These are phyloP conservation scores for Sphaeramia orbicularis DNA, from an alignment of 2,797 vertebrate species.

Conservation along the genomic window DNA sequence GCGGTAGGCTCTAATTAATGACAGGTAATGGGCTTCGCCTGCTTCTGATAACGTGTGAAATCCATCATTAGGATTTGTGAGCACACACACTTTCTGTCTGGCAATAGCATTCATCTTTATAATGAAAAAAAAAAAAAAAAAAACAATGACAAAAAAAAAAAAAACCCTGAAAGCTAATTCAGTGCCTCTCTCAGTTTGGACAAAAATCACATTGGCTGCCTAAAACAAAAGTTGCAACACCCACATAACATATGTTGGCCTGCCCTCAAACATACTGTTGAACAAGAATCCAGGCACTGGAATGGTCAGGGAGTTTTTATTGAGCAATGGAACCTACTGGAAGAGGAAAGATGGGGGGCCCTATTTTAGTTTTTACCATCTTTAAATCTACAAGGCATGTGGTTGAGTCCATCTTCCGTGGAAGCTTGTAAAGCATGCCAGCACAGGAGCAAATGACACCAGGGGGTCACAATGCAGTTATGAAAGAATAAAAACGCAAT, in stretches of 20 bases:
- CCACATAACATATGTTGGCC: slow-evolving; percentile 61
- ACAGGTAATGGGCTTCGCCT: slow-evolving; percentile 59
- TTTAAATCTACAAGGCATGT: slow-evolving; percentile 53
- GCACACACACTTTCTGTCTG: slow-evolving; percentile 1
- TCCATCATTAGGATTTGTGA: slow-evolving; percentile 32
- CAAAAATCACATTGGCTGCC: slow-evolving; percentile 42
- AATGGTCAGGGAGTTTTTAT: slow-evolving; percentile 54
- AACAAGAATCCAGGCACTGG: slow-evolving; percentile 47
- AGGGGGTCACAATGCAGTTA: slow-evolving; percentile 70
- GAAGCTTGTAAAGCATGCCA: slow-evolving; percentile 46
- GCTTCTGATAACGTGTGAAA: slow-evolving; percentile 51
- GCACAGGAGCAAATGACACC: slow-evolving; percentile 46
- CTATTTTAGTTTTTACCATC: slow-evolving; percentile 32
- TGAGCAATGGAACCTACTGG: slow-evolving; percentile 44
- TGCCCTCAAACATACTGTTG: slow-evolving; percentile 54
- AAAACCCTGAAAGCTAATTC: slow-evolving; percentile 19
- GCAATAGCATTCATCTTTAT: slow-evolving; percentile 22
- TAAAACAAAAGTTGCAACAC: slow-evolving; percentile 51
- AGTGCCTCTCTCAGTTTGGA: slow-evolving; percentile 34
- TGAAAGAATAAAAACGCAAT: slow-evolving; percentile 70
- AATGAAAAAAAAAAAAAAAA: slow-evolving; percentile 4
- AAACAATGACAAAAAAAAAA: slow-evolving; percentile 7
- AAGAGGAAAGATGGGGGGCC: slow-evolving; percentile 24
- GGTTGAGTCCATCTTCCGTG: slow-evolving; percentile 34
- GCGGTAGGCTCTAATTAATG: slow-evolving; percentile 56